phyloP scores from a whole-genome alignment of 2,888 invertebrate genomes.

The Agrochola lota region DNA sequence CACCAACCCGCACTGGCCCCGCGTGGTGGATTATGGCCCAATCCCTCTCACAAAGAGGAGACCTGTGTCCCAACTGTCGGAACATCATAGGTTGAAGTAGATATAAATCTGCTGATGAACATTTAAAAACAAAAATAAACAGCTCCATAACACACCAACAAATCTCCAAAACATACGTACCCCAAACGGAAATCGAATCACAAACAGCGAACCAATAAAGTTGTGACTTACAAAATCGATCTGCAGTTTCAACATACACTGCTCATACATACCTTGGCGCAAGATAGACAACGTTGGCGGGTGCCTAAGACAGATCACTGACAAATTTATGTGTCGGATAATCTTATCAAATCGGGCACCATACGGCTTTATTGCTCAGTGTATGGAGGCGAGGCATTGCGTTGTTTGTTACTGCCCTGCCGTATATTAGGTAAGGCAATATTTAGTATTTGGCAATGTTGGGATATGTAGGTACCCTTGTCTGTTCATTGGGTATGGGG shows the following conservation, averaged over 20 bases:
- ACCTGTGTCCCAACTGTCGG: no score
- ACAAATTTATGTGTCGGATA: constrained; percentile 87
- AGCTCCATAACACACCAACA: background rate
- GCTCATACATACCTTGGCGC: constrained; percentile 63
- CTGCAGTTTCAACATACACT: constrained; percentile 64
- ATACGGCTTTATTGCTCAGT: constrained; percentile 82
- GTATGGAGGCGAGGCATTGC: constrained; percentile 59
- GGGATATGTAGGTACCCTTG: constrained; percentile 19
- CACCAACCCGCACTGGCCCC: no score
- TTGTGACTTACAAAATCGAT: constrained; percentile 58
- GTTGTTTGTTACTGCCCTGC: constrained; percentile 44
- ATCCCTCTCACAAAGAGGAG: no score
- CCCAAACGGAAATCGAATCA: constrained; percentile 32
- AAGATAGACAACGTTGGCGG: constrained; percentile 69
- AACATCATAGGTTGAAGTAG: no score
- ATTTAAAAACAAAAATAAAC: background rate
- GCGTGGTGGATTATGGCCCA: no score
- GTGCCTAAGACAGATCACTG: constrained; percentile 78
- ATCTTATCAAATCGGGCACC: constrained; percentile 80
- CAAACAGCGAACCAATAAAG: constrained; percentile 53
- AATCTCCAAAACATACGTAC: constrained; percentile 31
- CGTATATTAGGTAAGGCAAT: constrained; percentile 49
- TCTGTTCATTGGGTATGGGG: constrained; percentile 1
- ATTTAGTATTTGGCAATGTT: constrained; percentile 48
- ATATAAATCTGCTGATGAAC: background rate